phyloP scores from a whole-genome alignment of 1,140 invertebrate species.

The Pectinophora gossypiella region DNA sequence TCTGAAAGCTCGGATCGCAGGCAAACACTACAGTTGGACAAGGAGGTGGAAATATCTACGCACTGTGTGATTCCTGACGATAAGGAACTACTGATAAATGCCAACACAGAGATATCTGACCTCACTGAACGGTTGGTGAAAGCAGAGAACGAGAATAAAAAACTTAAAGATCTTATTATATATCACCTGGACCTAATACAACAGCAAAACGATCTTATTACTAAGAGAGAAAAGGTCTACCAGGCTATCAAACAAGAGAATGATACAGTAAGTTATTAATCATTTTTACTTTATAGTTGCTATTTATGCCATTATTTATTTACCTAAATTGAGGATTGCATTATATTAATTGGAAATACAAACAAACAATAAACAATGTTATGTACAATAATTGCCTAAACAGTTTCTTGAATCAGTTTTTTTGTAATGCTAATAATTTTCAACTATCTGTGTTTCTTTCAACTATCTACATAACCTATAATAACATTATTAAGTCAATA shows the following conservation, averaged over 20 bases:
- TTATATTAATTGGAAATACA: too few relatives aligned
- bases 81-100: slow-evolving; percentile 20
- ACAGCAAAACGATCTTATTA: slow-evolving; percentile 57
- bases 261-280: slow-evolving; percentile 50
- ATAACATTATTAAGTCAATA: too few relatives aligned
- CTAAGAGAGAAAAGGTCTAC: slow-evolving; percentile 48
- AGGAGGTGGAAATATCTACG: slow-evolving; percentile 43
- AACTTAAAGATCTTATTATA: slow-evolving; percentile 48
- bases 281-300: too few relatives aligned
- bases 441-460: too few relatives aligned
- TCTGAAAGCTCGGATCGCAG: slow-evolving; percentile 42
- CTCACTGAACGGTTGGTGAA: slow-evolving; percentile 34
- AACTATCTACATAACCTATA: too few relatives aligned
- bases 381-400: too few relatives aligned
- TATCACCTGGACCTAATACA: slow-evolving; percentile 60
- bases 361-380: too few relatives aligned
- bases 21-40: slow-evolving; percentile 38
- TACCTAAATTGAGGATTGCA: too few relatives aligned
- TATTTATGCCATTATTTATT: too few relatives aligned
- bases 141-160: slow-evolving; percentile 48
- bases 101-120: slow-evolving; percentile 16
- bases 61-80: slow-evolving; percentile 41
- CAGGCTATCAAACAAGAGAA: slow-evolving; percentile 56
- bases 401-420: too few relatives aligned
- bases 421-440: too few relatives aligned